Conservation (phyloP, 2,888 invertebrate genomes). For the Cephus rjabovi region DNA sequence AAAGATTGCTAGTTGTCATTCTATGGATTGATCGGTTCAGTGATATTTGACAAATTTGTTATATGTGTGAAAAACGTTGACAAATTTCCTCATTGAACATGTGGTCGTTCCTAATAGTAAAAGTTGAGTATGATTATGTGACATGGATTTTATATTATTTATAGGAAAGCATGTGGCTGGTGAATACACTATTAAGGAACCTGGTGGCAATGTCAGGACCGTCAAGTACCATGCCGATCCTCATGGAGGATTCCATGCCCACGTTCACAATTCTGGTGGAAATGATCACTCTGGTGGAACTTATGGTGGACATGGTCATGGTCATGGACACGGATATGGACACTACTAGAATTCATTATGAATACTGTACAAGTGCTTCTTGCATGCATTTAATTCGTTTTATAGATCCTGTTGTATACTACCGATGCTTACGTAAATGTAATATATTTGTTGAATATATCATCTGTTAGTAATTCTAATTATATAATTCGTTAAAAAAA, state of each 20-base stretch:
- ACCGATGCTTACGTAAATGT: slow-evolving; percentile 24
- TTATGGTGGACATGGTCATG: slow-evolving; percentile 46
- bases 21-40: neutral
- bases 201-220: slow-evolving; percentile 60
- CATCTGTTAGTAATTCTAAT: neutral
- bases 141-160: neutral
- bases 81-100: neutral
- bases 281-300: slow-evolving; percentile 59
- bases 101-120: neutral
- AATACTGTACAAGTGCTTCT: neutral
- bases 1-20: neutral
- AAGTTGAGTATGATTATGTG: neutral
- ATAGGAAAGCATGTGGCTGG: slow-evolving; percentile 59
- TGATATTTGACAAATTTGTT: neutral
- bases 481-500: neutral
- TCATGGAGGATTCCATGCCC: slow-evolving; percentile 63
- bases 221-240: slow-evolving; percentile 61
- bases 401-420: neutral
- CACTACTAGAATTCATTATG: slow-evolving; percentile 5
- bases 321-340: slow-evolving; percentile 5
- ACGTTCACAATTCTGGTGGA: slow-evolving; percentile 59
- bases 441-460: slow-evolving; percentile 23
- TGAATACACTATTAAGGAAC: slow-evolving; percentile 64
- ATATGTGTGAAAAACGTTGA: neutral
- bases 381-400: neutral